These are phyloP conservation scores for Metaphire vulgaris DNA, from an alignment of 1,140 invertebrate genomes.

Conservation along the genomic window DNA sequence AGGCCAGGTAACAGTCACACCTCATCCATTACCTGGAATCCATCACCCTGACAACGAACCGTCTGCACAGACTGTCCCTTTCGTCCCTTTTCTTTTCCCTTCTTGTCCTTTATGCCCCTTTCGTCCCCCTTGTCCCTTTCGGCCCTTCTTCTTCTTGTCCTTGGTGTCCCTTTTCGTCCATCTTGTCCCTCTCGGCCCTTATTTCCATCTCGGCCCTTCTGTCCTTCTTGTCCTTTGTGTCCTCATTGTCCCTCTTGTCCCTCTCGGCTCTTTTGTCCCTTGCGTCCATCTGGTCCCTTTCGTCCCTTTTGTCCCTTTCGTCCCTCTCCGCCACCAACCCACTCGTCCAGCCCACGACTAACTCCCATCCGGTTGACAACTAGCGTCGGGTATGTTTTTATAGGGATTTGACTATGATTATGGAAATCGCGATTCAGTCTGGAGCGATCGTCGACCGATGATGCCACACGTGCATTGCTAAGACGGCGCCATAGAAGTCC, in stretches of 20 bases:
- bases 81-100: neutral
- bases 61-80: neutral
- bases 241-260: neutral
- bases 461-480: too few relatives aligned
- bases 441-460: too few relatives aligned
- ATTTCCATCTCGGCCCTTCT: neutral
- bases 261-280: neutral
- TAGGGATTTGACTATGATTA: too few relatives aligned
- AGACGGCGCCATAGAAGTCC: too few relatives aligned
- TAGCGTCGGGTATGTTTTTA: too few relatives aligned
- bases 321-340: neutral
- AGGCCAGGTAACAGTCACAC: conserved; percentile 68
- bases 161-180: neutral
- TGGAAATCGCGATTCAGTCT: too few relatives aligned
- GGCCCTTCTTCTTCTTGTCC: neutral
- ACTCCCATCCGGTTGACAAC: too few relatives aligned
- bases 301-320: neutral
- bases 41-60: neutral
- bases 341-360: too few relatives aligned
- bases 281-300: neutral
- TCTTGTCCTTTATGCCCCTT: neutral
- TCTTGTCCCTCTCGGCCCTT: neutral
- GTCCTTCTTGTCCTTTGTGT: neutral
- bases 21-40: too few relatives aligned
- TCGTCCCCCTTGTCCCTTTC: neutral